phyloP scores from a whole-genome alignment of 64 coral and sea anemone species.

The Hydrozoanthus tunicans region DNA sequence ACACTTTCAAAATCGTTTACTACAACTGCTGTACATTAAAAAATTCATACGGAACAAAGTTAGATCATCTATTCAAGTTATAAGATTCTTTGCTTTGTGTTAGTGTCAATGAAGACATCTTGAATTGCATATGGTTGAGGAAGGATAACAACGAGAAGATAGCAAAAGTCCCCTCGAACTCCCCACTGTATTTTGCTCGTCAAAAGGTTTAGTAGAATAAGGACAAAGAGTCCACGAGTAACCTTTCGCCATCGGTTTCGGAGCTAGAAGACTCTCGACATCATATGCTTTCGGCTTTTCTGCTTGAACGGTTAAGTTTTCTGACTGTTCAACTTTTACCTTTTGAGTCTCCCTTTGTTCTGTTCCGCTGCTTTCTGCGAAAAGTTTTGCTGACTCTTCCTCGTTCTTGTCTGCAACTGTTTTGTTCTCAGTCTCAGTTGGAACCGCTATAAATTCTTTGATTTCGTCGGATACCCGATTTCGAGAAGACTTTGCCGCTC shows the following conservation, averaged over 20 bases:
- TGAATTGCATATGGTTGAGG: conserved; percentile 3
- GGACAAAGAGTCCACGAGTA: neutral
- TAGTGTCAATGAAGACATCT: conserved; percentile 19
- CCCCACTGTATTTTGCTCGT: neutral
- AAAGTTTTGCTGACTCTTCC: neutral
- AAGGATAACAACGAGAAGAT: neutral
- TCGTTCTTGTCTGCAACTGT: neutral
- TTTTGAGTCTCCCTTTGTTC: neutral
- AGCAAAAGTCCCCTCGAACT: neutral
- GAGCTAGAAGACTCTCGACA: conserved; percentile 34
- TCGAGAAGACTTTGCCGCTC: conserved; percentile 44
- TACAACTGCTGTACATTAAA: neutral
- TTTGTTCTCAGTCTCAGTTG: neutral
- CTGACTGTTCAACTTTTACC: conserved; percentile 24
- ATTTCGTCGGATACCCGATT: conserved; percentile 49
- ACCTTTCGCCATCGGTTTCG: neutral
- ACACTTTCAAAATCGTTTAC: neutral
- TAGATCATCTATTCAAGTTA: neutral
- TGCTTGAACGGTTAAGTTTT: neutral
- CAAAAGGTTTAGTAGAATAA: neutral
- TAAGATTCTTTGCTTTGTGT: neutral
- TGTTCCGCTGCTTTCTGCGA: neutral
- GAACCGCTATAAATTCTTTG: conserved; percentile 54
- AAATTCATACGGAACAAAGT: neutral
- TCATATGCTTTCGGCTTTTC: conserved; percentile 47